These are phyloP conservation scores for Petrocephalus schoutedeni DNA, from an alignment of 2,797 vertebrate genomes.

Conservation along the genomic window DNA sequence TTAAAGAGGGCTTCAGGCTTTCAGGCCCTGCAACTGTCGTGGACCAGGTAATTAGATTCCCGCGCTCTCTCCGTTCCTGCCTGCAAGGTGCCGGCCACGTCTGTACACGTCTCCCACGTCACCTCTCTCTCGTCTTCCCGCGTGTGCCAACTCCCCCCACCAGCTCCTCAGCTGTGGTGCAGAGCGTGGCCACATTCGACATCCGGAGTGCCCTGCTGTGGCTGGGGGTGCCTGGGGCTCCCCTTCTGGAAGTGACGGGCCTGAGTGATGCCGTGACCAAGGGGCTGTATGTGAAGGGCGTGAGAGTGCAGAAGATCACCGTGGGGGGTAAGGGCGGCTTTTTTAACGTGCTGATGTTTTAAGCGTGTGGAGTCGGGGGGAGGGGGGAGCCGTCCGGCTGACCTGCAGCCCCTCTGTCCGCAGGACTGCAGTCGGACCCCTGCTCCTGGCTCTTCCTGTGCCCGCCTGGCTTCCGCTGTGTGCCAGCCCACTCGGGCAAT, in stretches of 20 bases:
- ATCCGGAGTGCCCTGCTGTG: slow-evolving; percentile 53
- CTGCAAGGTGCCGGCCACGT: neutral
- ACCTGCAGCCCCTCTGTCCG: neutral
- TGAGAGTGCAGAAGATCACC: slow-evolving; percentile 60
- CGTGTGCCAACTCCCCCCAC: neutral
- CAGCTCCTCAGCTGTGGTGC: slow-evolving; percentile 45
- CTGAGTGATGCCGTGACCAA: slow-evolving; percentile 44
- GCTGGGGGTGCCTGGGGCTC: slow-evolving; percentile 34
- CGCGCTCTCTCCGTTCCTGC: neutral
- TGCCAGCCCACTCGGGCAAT: slow-evolving; percentile 39
- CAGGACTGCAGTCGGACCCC: slow-evolving; percentile 61
- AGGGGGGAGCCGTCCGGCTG: neutral
- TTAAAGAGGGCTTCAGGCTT: slow-evolving; percentile 60
- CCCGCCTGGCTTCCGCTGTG: slow-evolving; percentile 66
- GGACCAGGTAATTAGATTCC: slow-evolving; percentile 58
- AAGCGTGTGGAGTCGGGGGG: neutral
- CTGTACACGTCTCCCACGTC: neutral
- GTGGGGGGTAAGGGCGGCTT: slow-evolving; percentile 56
- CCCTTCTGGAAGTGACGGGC: slow-evolving; percentile 57
- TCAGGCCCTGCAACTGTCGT: slow-evolving; percentile 52
- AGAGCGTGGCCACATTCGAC: slow-evolving; percentile 62
- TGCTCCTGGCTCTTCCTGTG: slow-evolving; percentile 70
- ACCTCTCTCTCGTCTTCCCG: neutral
- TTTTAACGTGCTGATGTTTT: neutral
- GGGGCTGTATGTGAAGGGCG: slow-evolving; percentile 50